A percentile compares a stretch with the other conserved stretches of the same genome.
Conservation (phyloP, 2,797 vertebrate genomes). For the Phrynocephalus forsythii region DNA sequence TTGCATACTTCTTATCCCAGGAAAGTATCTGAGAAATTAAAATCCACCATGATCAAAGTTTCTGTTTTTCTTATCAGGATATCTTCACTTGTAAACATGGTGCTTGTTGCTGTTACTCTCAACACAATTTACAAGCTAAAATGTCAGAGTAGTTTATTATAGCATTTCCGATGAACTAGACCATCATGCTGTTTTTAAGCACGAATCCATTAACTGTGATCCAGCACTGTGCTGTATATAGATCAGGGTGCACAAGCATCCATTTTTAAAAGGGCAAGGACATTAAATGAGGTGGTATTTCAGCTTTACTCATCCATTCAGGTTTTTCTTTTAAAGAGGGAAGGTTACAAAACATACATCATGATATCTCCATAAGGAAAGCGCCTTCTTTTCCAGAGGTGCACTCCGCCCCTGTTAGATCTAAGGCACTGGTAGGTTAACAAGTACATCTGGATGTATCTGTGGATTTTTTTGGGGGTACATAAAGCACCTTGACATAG, state of each 20-base stretch:
- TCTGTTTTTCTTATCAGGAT: conserved; percentile 69
- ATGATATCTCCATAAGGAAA: conserved; percentile 25
- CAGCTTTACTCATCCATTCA: conserved; percentile 53
- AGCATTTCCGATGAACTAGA: conserved; percentile 19
- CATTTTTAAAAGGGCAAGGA: conserved; percentile 58
- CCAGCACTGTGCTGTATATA: not conserved
- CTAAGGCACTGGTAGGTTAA: not conserved
- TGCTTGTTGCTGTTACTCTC: conserved; percentile 75
- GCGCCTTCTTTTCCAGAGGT: not conserved
- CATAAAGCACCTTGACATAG: not conserved
- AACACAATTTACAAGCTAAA: conserved; percentile 76
- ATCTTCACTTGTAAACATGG: conserved; percentile 73
- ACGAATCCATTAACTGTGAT: conserved; percentile 64
- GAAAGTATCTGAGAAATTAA: conserved; percentile 78
- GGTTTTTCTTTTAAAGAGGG: conserved; percentile 50
- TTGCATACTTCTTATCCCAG: conserved; percentile 77
- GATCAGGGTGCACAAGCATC: conserved; percentile 58
- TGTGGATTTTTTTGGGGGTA: not conserved
- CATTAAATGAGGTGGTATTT: conserved; percentile 30
- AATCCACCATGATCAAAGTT: conserved; percentile 77
- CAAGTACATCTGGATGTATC: not conserved
- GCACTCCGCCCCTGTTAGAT: not conserved
- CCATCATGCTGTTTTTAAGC: conserved; percentile 72
- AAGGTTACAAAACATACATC: conserved; percentile 20
- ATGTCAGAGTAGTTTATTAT: conserved; percentile 64